A percentile compares a stretch with the other conserved stretches of the same genome.
These are phyloP conservation scores for Brienomyrus longianalis DNA, from an alignment of 2,113 vertebrate species.

Conservation along the genomic window DNA sequence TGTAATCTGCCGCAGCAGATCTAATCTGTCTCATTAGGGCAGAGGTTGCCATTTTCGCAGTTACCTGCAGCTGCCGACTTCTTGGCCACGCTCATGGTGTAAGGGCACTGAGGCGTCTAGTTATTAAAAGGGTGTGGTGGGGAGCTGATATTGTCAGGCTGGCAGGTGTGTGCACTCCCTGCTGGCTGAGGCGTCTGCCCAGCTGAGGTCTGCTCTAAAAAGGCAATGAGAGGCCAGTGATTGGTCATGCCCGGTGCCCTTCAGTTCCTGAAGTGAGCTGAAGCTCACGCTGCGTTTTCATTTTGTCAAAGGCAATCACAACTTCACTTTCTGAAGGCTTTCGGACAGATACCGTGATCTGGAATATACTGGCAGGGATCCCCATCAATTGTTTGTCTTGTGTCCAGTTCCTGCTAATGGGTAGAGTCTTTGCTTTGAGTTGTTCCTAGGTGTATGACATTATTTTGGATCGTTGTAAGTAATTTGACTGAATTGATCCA, in stretches of 20 bases:
- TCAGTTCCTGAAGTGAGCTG: background rate
- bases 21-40: conserved; percentile 13
- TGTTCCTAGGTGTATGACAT: background rate
- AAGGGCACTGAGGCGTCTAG: background rate
- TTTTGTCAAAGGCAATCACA: background rate
- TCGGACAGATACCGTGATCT: background rate
- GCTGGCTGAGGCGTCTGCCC: background rate
- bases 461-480: background rate
- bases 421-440: background rate
- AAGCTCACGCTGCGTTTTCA: background rate
- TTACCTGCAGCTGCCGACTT: background rate
- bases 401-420: background rate
- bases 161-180: background rate
- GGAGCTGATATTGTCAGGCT: background rate
- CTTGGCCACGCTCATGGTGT: background rate
- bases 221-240: background rate
- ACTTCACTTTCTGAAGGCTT: background rate
- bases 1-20: background rate
- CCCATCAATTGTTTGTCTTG: background rate
- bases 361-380: background rate
- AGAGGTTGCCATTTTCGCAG: conserved; percentile 1
- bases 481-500: background rate
- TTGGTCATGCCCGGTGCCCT: background rate
- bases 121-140: background rate
- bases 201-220: background rate